Evolutionary conservation across 2,888 invertebrate species (phyloP).

Genomic region (Hirtodrosophila cameraria): DNA sequence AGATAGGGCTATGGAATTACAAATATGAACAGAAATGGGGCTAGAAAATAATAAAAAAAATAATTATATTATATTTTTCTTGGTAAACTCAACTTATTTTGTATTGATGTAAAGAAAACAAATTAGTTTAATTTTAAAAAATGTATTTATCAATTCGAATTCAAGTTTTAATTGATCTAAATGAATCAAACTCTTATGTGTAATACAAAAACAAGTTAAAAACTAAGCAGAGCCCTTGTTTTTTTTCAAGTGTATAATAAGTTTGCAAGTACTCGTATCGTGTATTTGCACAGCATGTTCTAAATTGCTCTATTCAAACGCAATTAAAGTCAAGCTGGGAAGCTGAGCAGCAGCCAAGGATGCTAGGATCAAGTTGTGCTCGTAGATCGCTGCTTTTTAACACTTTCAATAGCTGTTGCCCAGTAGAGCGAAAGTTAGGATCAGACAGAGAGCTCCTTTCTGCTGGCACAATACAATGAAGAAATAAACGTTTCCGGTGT

Average conservation of each 20-base stretch:
- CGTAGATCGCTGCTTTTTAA: conserved; percentile 66
- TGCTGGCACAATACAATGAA: conserved; percentile 21
- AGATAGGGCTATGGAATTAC: too few species aligned
- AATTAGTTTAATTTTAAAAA: too few species aligned
- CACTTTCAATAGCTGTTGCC: conserved; percentile 55
- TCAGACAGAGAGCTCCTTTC: conserved; percentile 12
- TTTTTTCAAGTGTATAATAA: conserved; percentile 22
- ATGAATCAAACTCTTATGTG: too few species aligned
- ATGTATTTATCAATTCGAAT: too few species aligned
- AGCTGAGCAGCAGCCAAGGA: conserved; percentile 32
- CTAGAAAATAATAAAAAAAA: too few species aligned
- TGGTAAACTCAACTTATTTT: too few species aligned
- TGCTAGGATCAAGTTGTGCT: conserved; percentile 30
- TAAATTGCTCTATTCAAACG: conserved; percentile 74
- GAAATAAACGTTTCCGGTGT: conserved; percentile 53
- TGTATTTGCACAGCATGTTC: conserved; percentile 57
- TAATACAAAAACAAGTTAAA: too few species aligned
- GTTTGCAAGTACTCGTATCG: conserved; percentile 16
- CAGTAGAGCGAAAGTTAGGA: conserved; percentile 9
- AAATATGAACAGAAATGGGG: too few species aligned
- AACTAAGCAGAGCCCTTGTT: too few species aligned
- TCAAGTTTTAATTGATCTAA: too few species aligned
- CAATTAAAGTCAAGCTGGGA: conserved; percentile 76
- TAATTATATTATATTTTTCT: too few species aligned
- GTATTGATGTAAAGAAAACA: too few species aligned